These are phyloP conservation scores for Intellagama lesueurii DNA, from an alignment of 2,797 vertebrate species.

Conservation along the genomic window DNA sequence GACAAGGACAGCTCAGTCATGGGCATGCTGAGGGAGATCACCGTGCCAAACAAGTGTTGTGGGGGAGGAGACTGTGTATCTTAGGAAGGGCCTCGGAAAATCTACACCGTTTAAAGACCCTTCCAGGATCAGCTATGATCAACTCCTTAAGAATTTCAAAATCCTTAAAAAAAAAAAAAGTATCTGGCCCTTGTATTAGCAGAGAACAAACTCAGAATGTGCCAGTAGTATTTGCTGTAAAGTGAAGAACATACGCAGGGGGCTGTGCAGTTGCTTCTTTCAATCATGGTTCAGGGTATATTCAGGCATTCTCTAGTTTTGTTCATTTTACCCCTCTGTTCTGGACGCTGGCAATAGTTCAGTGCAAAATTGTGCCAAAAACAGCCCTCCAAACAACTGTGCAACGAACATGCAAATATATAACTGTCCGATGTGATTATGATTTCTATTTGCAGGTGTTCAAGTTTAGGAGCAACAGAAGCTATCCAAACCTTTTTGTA, in stretches of 20 bases:
- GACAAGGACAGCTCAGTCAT: neutral
- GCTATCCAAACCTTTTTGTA: neutral
- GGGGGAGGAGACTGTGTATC: neutral
- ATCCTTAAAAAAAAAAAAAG: neutral
- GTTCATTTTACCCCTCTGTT: neutral
- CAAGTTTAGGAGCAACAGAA: neutral
- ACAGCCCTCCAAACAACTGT: neutral
- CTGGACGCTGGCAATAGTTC: neutral
- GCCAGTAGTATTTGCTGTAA: constrained; percentile 14
- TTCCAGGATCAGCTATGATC: neutral
- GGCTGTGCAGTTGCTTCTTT: neutral
- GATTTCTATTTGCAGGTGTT: neutral
- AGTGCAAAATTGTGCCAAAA: neutral
- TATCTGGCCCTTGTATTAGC: neutral
- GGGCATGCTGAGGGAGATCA: neutral
- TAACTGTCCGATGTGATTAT: neutral
- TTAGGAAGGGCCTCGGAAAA: neutral
- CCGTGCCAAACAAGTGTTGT: neutral
- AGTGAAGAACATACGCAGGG: neutral
- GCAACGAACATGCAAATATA: neutral
- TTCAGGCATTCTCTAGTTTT: neutral
- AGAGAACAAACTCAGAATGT: constrained; percentile 13
- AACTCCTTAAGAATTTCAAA: neutral
- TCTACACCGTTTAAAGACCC: neutral
- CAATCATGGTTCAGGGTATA: neutral